phyloP scores from a whole-genome alignment of 23 tunicate species.

The Botrylloides violaceus region DNA sequence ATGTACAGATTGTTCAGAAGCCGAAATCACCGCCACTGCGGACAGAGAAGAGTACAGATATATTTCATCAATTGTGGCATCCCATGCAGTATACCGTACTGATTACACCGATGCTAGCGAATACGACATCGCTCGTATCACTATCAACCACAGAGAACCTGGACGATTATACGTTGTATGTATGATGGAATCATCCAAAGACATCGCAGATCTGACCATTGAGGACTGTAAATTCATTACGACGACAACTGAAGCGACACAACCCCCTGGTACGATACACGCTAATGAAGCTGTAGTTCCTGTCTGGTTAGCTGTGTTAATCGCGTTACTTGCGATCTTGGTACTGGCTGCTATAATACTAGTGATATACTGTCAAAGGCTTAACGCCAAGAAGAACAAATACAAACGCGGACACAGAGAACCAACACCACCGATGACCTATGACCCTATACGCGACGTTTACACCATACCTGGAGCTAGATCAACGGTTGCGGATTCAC shows the following conservation, averaged over 20 bases:
- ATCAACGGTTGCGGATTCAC: neutral
- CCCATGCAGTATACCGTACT: slow-evolving; percentile 11
- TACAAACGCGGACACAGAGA: slow-evolving; percentile 14
- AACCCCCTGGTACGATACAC: neutral
- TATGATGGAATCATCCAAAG: slow-evolving; percentile 46
- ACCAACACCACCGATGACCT: slow-evolving; percentile 7
- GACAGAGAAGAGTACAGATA: slow-evolving; percentile 3
- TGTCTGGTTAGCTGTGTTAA: slow-evolving; percentile 16
- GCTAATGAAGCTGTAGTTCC: slow-evolving; percentile 12
- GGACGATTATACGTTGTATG: slow-evolving; percentile 53
- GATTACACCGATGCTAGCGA: neutral
- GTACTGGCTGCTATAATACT: slow-evolving; percentile 23
- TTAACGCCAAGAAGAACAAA: slow-evolving; percentile 15
- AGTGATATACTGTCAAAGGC: slow-evolving; percentile 13
- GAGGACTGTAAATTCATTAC: slow-evolving; percentile 3
- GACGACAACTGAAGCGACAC: neutral
- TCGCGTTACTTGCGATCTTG: slow-evolving; percentile 19
- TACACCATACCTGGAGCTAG: slow-evolving; percentile 8
- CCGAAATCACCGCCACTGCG: neutral
- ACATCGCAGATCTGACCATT: slow-evolving; percentile 24
- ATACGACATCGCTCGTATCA: slow-evolving; percentile 12
- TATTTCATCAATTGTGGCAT: slow-evolving; percentile 8
- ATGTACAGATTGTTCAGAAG: slow-evolving; percentile 50
- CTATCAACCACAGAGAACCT: slow-evolving; percentile 25
- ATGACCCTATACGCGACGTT: slow-evolving; percentile 20